Evolutionary conservation across 2,113 vertebrate genomes (phyloP), one percentile per base, ranked within the genome.

Genomic region (Casuarius casuarius): DNA sequence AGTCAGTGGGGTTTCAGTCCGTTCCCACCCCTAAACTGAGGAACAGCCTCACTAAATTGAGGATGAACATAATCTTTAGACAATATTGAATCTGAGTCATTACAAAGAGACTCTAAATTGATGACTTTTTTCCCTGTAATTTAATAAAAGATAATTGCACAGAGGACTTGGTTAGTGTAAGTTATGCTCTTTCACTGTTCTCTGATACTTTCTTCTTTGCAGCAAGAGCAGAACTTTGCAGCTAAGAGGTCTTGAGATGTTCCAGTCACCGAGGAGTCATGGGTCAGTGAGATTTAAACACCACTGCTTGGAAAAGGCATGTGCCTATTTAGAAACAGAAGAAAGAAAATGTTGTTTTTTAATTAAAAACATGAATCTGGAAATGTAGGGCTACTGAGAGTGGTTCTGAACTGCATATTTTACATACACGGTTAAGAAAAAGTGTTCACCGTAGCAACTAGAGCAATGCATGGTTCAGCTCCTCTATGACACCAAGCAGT

Each of bases 341-440:
- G 44, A 58, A 83, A 88, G 44, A 79, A 76, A 89, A 91, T 38
- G 1, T 22, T 26, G 8, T 59, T 90, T 70, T 63, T 90, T 76
- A 54, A 81, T 62, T 94, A 65, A 95, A 92, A 89, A 86, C 42
- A 19, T 56, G 67, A 73, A 78, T 92, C 63, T 73, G 73, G 83
- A 95, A 89, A 92, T 54, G 65, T 29, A 70, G 59, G 46, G 52
- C 48, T 87, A 33, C 65, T 44, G n/a, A 89, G 65, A 88, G 67
- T 75, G 31, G n/a, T 62, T 65, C 73, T 23, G 38, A 92, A 56
- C 48, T 19, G 11, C 42, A 48, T 29, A 33, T 89, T 89, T 84
- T 58, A 20, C 11, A 18, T 62, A 76, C 10, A 28, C 25, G 63
- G 49, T 62, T 88, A 89, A 76, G 68, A 79, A 65, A 94, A 82